Conservation (phyloP, 1,140 invertebrate species). For the Sinonovacula constricta region DNA sequence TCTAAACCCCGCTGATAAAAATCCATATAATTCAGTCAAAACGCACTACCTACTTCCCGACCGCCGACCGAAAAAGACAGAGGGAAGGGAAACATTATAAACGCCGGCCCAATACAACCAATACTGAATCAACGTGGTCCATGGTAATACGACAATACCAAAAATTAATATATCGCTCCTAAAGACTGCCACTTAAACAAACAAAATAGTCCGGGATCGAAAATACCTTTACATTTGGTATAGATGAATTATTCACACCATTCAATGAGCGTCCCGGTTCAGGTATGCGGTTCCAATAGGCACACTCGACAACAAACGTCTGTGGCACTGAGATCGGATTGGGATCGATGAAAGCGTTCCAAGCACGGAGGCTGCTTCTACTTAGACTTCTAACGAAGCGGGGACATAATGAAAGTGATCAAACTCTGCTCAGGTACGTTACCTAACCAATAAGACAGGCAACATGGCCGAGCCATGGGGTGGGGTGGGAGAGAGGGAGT, state of each 20-base stretch:
- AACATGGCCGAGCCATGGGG: no score
- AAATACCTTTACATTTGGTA: constrained; percentile 47
- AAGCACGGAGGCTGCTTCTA: not conserved
- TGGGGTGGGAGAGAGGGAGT: no score
- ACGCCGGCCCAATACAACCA: not conserved
- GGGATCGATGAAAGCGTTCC: not conserved
- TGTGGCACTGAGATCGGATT: not conserved
- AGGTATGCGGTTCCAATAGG: not conserved
- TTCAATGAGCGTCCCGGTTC: constrained; percentile 3
- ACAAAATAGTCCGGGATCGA: constrained; percentile 43
- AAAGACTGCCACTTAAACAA: constrained; percentile 43
- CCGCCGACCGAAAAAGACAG: not conserved
- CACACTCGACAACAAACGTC: not conserved
- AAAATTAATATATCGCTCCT: constrained; percentile 48
- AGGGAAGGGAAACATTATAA: constrained; percentile 3
- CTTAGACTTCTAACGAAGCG: not conserved
- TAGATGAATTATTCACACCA: constrained; percentile 41
- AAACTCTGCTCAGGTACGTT: no score
- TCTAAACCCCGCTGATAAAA: not conserved
- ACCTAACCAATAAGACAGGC: no score
- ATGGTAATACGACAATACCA: constrained; percentile 49
- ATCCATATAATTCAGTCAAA: constrained; percentile 12
- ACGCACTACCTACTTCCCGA: constrained; percentile 7
- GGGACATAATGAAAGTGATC: not conserved
- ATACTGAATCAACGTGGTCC: constrained; percentile 38